A percentile compares a stretch with the other conserved stretches of the same genome.
These are phyloP conservation scores for Meganola albula DNA, from an alignment of 2,888 invertebrate genomes.

Conservation along the genomic window DNA sequence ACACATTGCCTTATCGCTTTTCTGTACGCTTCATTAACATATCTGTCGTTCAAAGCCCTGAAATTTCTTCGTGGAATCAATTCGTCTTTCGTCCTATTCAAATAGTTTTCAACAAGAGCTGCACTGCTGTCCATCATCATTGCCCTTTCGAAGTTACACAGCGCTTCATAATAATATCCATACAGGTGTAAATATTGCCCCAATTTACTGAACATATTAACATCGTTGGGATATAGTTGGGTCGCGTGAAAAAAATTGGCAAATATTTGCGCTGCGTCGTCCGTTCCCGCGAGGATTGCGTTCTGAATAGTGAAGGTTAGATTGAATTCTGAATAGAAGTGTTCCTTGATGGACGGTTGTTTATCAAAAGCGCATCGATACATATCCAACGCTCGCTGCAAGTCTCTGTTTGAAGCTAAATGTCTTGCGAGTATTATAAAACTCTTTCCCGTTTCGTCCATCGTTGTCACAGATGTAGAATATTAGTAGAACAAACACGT, in stretches of 20 bases:
- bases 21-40: slow-evolving; percentile 20
- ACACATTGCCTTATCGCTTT: slow-evolving; percentile 15
- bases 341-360: slow-evolving; percentile 30
- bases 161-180: slow-evolving; percentile 71
- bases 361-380: slow-evolving; percentile 49
- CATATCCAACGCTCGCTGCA: slow-evolving; percentile 47
- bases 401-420: slow-evolving; percentile 34
- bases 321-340: slow-evolving; percentile 47
- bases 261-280: slow-evolving; percentile 50
- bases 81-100: slow-evolving; percentile 14
- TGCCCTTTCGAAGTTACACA: slow-evolving; percentile 65
- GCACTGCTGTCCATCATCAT: slow-evolving; percentile 57
- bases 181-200: slow-evolving; percentile 64
- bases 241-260: slow-evolving; percentile 45
- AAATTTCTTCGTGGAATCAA: slow-evolving; percentile 13
- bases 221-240: slow-evolving; percentile 37
- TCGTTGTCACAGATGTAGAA: too few relatives aligned
- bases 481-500: too few relatives aligned
- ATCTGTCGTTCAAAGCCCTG: slow-evolving; percentile 15
- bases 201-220: slow-evolving; percentile 13
- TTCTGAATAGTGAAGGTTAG: slow-evolving; percentile 37
- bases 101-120: slow-evolving; percentile 37
- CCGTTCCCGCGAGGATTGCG: slow-evolving; percentile 30
- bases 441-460: too few relatives aligned
- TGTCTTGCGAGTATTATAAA: slow-evolving; percentile 42